Conservation (phyloP, 1,140 invertebrate genomes). For the Drosophila trapezifrons region DNA sequence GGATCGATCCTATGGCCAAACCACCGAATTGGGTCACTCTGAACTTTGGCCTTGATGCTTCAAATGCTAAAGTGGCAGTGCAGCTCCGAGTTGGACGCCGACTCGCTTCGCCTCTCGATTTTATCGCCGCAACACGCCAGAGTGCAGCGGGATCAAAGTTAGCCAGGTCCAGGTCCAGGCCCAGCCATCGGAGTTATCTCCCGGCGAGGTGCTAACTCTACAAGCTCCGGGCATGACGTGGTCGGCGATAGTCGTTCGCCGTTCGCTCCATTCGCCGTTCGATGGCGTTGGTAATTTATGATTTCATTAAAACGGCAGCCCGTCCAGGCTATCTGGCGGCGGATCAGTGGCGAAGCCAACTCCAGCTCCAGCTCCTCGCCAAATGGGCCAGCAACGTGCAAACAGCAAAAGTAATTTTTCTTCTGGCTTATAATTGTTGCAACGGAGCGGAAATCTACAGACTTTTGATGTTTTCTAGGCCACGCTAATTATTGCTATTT, state of each 20-base stretch:
- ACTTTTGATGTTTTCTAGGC: constrained; percentile 79
- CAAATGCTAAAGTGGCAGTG: constrained; percentile 44
- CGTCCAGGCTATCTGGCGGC: constrained; percentile 71
- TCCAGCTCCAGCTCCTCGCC: background rate
- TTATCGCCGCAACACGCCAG: constrained; percentile 76
- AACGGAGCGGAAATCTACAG: constrained; percentile 67
- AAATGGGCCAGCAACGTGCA: constrained; percentile 75
- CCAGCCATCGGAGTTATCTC: constrained; percentile 36
- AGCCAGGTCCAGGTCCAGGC: constrained; percentile 50
- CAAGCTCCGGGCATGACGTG: constrained; percentile 67
- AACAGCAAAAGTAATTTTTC: constrained; percentile 80
- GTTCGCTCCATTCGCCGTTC: constrained; percentile 43
- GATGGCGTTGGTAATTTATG: constrained; percentile 78
- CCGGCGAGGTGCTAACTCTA: constrained; percentile 74
- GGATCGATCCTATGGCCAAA: constrained; percentile 24
- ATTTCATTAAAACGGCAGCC: constrained; percentile 83
- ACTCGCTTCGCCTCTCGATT: constrained; percentile 39
- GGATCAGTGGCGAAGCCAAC: constrained; percentile 62
- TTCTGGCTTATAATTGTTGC: constrained; percentile 73
- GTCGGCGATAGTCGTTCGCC: constrained; percentile 50
- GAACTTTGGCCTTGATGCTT: constrained; percentile 74
- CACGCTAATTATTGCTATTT: constrained; percentile 83
- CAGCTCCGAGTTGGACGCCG: too few relatives aligned
- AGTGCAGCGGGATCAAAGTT: constrained; percentile 77
- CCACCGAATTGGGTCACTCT: constrained; percentile 77